Percentiles rank a stretch among this genome's conserved stretches.
Evolutionary conservation across 2,888 invertebrate species (phyloP).

Genomic region (Branchipolynoe longqiensis): DNA sequence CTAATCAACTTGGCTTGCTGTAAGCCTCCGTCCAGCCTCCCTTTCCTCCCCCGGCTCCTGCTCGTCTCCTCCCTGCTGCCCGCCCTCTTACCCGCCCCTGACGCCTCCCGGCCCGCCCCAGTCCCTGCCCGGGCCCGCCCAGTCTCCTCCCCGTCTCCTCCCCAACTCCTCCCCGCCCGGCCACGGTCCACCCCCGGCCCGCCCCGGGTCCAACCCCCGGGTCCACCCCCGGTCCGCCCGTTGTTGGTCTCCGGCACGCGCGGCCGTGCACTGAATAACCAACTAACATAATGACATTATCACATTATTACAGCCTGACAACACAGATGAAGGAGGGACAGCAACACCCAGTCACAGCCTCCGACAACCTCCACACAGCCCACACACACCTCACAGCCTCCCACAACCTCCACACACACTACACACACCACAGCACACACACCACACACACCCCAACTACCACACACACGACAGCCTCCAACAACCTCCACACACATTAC

Average conservation of each 20-base stretch:
- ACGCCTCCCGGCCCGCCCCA: not conserved
- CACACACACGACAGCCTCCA: too few relatives aligned
- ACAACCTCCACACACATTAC: too few relatives aligned
- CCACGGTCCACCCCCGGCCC: not conserved
- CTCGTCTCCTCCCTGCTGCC: not conserved
- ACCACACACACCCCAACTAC: too few relatives aligned
- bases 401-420: too few relatives aligned
- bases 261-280: too few relatives aligned
- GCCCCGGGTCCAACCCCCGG: not conserved
- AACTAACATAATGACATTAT: too few relatives aligned
- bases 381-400: too few relatives aligned
- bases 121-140: not conserved
- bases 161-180: not conserved
- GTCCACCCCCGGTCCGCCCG: not conserved
- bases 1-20: not conserved
- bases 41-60: not conserved
- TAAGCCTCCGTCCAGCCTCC: not conserved
- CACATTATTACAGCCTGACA: too few relatives aligned
- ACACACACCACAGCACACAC: too few relatives aligned
- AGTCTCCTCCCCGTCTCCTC: not conserved
- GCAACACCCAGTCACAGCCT: too few relatives aligned
- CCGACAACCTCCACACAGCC: too few relatives aligned
- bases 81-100: not conserved
- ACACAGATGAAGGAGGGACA: too few relatives aligned
- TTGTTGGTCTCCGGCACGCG: not conserved